Evolutionary conservation across 2,113 vertebrate species (phyloP), one percentile per base, ranked within the genome.

Genomic region (Dinomys branickii): DNA sequence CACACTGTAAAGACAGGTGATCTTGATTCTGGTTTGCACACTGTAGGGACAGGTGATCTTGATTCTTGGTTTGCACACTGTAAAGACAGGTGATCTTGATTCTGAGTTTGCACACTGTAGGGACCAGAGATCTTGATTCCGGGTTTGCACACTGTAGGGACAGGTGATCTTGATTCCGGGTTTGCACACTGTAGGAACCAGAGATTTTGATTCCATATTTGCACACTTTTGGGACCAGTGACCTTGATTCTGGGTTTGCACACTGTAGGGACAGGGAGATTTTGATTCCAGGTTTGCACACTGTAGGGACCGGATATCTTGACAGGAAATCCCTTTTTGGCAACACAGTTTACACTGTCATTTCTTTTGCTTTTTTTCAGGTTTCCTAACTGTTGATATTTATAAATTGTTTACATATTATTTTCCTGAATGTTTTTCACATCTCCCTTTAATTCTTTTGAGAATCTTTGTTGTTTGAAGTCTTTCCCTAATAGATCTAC

Each of bases 271-370:
- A 33, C 26, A 77, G 26, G 28, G n/a, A n/a, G n/a, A n/a, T n/a
- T n/a, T n/a, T n/a, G n/a, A n/a, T 92, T 85, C 52, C 94, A 85
- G 90, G 90, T 93, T 97, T 97, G 97, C 96, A 97, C 96, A 97
- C 96, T 95, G 3, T 3, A 77, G 75, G 26, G 44, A 33, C 26
- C 47, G 26, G 28, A 26, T 44, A 22, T 41, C 38, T 38, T 24
- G 24, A 12, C 41, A 47, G 75, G 26, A 50, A 38, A 50, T 30
- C 2, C 44, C 44, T 16, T 73, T 69, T 44, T 47, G 24, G 28
- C 26, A 26, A 28, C 41, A 30, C 6, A 17, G 12, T 77, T 77
- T 50, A 50, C 7, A 58, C 5, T 20, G 71, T 28, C 19, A 22
- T 59, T 84, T 71, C 3, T 73, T 71, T 81, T 14, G 16, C n/a